phyloP scores from a whole-genome alignment of 2,888 invertebrate genomes.

The Microplitis manilae region DNA sequence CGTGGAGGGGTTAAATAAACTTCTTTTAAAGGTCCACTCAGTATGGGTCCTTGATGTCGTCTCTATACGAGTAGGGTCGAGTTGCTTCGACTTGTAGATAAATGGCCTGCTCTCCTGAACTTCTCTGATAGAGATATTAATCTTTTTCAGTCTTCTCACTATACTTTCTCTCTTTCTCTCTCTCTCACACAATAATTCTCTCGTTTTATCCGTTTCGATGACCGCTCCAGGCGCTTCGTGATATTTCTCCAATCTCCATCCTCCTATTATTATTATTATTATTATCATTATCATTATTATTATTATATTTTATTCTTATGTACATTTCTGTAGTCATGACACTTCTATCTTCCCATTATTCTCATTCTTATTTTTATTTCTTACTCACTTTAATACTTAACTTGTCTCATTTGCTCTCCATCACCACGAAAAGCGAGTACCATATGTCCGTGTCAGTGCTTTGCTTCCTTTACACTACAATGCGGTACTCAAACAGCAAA shows the following conservation, averaged over 20 bases:
- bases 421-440: constrained; percentile 61
- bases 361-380: constrained; percentile 39
- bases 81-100: constrained; percentile 57
- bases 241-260: constrained; percentile 24
- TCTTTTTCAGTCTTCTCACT: constrained; percentile 56
- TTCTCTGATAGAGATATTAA: constrained; percentile 68
- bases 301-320: constrained; percentile 31
- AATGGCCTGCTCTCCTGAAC: constrained; percentile 64
- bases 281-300: constrained; percentile 10
- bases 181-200: not conserved
- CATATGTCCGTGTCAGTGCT: constrained; percentile 61
- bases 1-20: constrained; percentile 58
- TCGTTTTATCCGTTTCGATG: not conserved
- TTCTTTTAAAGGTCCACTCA: constrained; percentile 45
- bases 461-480: not conserved
- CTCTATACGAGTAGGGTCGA: constrained; percentile 36
- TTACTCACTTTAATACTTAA: constrained; percentile 35
- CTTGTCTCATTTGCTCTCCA: constrained; percentile 9
- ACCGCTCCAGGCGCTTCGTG: constrained; percentile 27
- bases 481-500: not conserved
- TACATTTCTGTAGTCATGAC: constrained; percentile 35
- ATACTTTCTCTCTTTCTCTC: constrained; percentile 7
- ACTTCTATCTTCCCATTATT: constrained; percentile 31
- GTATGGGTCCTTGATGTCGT: constrained; percentile 28
- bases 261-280: constrained; percentile 1